Base-by-base conservation (phyloP, 2,797 vertebrate species). In the Phalloptychus januarius region DNA sequence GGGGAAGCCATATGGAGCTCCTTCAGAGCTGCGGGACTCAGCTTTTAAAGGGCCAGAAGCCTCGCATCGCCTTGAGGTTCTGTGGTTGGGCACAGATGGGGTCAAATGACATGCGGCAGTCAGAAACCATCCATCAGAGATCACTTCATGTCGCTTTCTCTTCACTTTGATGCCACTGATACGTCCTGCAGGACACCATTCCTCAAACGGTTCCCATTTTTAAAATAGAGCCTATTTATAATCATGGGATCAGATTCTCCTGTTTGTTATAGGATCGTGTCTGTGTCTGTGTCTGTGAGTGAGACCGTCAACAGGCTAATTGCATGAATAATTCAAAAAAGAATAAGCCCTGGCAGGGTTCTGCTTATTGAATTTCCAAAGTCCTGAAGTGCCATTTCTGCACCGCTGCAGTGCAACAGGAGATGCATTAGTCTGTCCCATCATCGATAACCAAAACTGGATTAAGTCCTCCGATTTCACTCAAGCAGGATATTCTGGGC, bases 31-130 rank as follows among this genome's bases (percentile, higher is more conserved):
- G 87, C 87, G 79, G 88, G 85, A 76, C 86, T 89, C 86, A 77
- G 85, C 87, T 87, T 94, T 96, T 96, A 96, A 96, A 96, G 95
- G 91, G 92, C 88, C 95, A 95, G 95, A 58, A 83, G 87, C 94
- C 90, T 18, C 36, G 71, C 86, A 79, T 74, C 78, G 65, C 76
- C 87, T 78, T 40, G 0, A 80, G 84, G 75, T 80, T 77, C 77
- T 58, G 77, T 75, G 52, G 78, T 75, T 72, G n/a, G 79, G 12
- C 79, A 40, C 79, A 75, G 72, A 83, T 67, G 90, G 83, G 40
- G 56, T 91, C 91, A 86, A 86, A 91, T 93, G 85, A 92, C 89
- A 87, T 44, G 65, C 73, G 15, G 2, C 78, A 84, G 72, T 79
- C 75, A 83, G 76, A 77, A 80, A 69, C 77, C 83, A 88, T 84